Base-by-base conservation (phyloP, 30 jellyfish, hydroid and myxozoan genomes). In the Hydractinia echinata region DNA sequence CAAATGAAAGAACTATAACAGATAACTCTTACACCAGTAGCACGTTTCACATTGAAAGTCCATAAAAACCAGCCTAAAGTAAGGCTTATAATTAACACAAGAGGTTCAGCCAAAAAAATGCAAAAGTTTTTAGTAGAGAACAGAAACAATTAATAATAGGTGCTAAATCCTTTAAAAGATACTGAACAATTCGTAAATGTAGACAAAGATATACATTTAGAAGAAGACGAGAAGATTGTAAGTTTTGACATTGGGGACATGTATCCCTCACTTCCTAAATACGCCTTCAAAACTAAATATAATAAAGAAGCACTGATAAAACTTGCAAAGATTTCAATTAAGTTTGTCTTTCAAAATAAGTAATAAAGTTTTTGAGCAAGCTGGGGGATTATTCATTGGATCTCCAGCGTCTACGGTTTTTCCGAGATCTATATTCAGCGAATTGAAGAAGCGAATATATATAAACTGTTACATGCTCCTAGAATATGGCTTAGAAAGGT, bases 241-340 rank as follows among this genome's bases (percentile, higher is more conserved):
- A 71, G 81, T 19, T 71, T 71, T 71, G 81, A 71, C 81, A 13
- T 71, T 5, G 81, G 68, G n/a, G 81, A 71, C n/a, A 70, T 70
- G 80, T 16, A 70, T 18, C 80, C 80, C 5, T 70, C 80, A 14
- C 51, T 70, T 18, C 80, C 80, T 6, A 70, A 70, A 70, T 5
- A 7, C 4, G 80, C 30, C 5, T 49, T 70, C 58, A 7, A 70
- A 70, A 70, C 54, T 13, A 21, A 70, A 70, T 14, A 8, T 67
- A 20, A 67, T 8, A 13, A 67, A 19, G 48, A 8, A 13, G 48
- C 48, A 10, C 51, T 30, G n/a, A 7, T 9, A 5, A 6, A 67
- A 71, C 53, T 71, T 14, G 67, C 67, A 6, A 4, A 50, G 51
- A 4, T 71, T 15, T 67, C 3, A 20, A 10, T 71, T 52, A 1